A percentile compares a stretch with the other conserved stretches of the same genome.
phyloP scores from a whole-genome alignment of 2,888 invertebrate species.

The Sericinus montela region DNA sequence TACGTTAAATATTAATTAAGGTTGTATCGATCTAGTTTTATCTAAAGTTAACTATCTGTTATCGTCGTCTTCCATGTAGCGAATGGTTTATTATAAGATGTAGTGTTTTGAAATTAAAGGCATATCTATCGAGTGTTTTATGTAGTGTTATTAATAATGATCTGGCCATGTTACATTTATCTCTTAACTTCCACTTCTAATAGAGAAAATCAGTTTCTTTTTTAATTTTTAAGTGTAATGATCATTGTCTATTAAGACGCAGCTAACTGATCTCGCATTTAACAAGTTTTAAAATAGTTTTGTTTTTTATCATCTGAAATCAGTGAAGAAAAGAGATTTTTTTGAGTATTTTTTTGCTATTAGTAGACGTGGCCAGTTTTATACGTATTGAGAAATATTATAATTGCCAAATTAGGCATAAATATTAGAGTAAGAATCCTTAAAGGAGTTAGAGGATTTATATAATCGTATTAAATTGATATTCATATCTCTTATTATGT shows the following conservation, averaged over 20 bases:
- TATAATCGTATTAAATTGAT: constrained; percentile 22
- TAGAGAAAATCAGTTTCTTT: too few species aligned
- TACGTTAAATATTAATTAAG: constrained; percentile 24
- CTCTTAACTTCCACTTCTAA: background rate
- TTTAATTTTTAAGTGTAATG: too few species aligned
- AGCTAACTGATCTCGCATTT: background rate
- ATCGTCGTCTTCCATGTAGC: constrained; percentile 60
- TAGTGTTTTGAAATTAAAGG: background rate
- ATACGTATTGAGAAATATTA: background rate
- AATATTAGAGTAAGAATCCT: constrained; percentile 36
- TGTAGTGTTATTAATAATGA: background rate
- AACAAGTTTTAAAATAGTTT: background rate
- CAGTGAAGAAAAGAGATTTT: too few species aligned
- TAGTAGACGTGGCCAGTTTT: background rate
- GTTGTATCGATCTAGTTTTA: constrained; percentile 22
- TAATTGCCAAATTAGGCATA: constrained; percentile 5
- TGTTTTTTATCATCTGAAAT: background rate
- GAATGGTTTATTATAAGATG: constrained; percentile 34
- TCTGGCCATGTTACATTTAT: background rate
- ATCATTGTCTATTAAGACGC: background rate
- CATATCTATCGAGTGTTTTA: constrained; percentile 5
- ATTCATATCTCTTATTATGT: too few species aligned
- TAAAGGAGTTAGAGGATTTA: constrained; percentile 34
- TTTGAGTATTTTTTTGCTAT: background rate
- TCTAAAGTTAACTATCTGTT: constrained; percentile 40